phyloP scores from a whole-genome alignment of 2,888 invertebrate species.

The Carpatolechia fugitivella region DNA sequence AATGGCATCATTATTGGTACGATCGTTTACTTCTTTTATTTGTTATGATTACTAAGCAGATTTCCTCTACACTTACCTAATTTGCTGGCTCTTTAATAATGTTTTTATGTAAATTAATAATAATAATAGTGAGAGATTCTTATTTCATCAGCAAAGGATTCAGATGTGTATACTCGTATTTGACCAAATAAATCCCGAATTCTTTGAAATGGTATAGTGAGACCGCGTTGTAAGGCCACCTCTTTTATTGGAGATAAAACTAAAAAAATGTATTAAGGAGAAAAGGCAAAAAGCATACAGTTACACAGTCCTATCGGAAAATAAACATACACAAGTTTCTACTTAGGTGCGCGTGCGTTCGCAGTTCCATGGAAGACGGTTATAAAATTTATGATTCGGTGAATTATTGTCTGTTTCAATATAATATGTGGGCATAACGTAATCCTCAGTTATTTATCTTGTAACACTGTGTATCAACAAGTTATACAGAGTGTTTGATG shows the following conservation, averaged over 20 bases:
- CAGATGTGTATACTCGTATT: too few species aligned
- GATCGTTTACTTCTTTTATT: not conserved
- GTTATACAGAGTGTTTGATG: not conserved
- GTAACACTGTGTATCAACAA: constrained; percentile 8
- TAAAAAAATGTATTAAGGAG: constrained; percentile 58
- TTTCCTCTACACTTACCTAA: too few species aligned
- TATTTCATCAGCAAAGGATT: too few species aligned
- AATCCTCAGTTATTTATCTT: constrained; percentile 32
- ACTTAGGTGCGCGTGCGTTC: constrained; percentile 61
- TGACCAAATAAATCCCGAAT: too few species aligned
- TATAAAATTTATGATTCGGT: constrained; percentile 75
- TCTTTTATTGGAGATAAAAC: constrained; percentile 70
- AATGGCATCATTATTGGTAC: not conserved
- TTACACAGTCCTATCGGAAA: constrained; percentile 76
- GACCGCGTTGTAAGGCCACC: constrained; percentile 52
- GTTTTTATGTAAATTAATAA: too few species aligned
- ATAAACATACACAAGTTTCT: constrained; percentile 72
- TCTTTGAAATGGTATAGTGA: constrained; percentile 66
- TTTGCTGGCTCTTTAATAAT: too few species aligned
- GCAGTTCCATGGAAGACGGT: constrained; percentile 63
- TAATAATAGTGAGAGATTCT: too few species aligned
- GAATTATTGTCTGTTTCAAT: constrained; percentile 52
- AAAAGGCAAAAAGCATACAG: constrained; percentile 52
- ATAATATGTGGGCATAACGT: constrained; percentile 28
- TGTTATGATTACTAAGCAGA: not conserved